Base-by-base conservation (phyloP, 2,888 invertebrate genomes). In the Diogma glabrata region DNA sequence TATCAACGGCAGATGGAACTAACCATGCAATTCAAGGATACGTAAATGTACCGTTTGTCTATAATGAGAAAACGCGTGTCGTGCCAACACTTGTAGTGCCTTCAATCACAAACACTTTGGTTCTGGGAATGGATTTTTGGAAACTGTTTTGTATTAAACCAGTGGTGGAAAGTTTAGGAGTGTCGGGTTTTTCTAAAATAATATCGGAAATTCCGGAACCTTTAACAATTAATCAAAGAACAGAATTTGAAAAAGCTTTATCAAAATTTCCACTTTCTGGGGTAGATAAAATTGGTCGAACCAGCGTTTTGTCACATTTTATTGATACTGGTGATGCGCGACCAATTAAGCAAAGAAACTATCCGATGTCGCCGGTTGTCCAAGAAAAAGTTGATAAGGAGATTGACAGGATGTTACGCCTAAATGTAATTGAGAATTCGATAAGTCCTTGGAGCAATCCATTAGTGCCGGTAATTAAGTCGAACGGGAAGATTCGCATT, bases 371-470 rank as follows among this genome's bases (percentile, higher is more conserved):
- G n/a, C n/a, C n/a, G n/a, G n/a, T n/a, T 16, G n/a, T 23, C 4
- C 36, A 49, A 19, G 40, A 16, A 30, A 38, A 23, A n/a, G 19
- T 49, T 4, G n/a, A 49, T 28, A 38, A 43, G n/a, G 24, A 38
- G 14, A 10, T 49, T 4, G 38, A 49, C 22, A 20, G 40, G 6
- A 49, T 49, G 49, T 17, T 49, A 30, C 22, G 24, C 17, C 17
- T 49, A 17, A 38, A 16, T 8, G 49, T 49, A 16, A 36, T 49
- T 4, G 49, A 36, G 12, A 14, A 20, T 16, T 36, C 49, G 6
- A 38, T 5, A 12, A 30, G 30, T 36, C 36, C 36, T 3, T 49
- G 49, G 49, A 24, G 38, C 19, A 17, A n/a, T 38, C 49, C 36
- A 17, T n/a, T 49, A 38, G 20, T 49, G 3, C 10, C 17, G 3